Percentiles rank a stretch among this genome's conserved stretches.
Evolutionary conservation across 2,797 vertebrate species (phyloP).

Genomic region (Lutjanus campechanus): DNA sequence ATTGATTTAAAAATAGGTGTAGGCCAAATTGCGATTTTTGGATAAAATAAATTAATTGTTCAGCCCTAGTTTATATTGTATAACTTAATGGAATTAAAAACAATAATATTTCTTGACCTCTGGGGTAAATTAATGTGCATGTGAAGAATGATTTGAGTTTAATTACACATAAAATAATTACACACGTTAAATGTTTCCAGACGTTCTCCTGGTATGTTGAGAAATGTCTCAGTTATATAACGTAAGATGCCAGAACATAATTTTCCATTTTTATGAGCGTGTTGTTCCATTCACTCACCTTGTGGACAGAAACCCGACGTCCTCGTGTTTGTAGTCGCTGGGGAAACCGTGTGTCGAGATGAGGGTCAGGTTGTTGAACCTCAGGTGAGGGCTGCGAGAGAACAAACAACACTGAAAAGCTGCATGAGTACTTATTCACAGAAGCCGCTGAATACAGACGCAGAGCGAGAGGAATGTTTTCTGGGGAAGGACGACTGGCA

Average conservation of each 20-base stretch:
- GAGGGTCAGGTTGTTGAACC: constrained; percentile 93
- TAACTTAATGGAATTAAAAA: neutral
- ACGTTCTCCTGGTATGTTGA: neutral
- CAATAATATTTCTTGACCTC: neutral
- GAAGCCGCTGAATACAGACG: neutral
- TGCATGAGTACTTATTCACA: constrained; percentile 4
- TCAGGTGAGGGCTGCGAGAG: constrained; percentile 89
- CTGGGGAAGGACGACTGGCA: constrained; percentile 3
- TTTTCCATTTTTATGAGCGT: neutral
- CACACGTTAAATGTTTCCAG: neutral
- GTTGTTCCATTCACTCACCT: constrained; percentile 83
- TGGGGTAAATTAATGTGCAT: too few relatives aligned
- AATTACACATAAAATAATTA: neutral
- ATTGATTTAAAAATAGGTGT: too few relatives aligned
- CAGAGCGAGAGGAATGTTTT: neutral
- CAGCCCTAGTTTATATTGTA: too few relatives aligned
- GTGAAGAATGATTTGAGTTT: neutral
- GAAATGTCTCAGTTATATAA: too few relatives aligned
- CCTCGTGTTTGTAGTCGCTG: constrained; percentile 68
- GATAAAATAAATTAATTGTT: too few relatives aligned
- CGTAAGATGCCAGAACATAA: neutral
- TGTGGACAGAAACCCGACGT: constrained; percentile 88
- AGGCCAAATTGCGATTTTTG: too few relatives aligned
- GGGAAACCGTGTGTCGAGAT: constrained; percentile 91
- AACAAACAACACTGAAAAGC: constrained; percentile 31